Base-by-base conservation (phyloP, 2,888 invertebrate genomes). In the Tetrapedia diversipes region DNA sequence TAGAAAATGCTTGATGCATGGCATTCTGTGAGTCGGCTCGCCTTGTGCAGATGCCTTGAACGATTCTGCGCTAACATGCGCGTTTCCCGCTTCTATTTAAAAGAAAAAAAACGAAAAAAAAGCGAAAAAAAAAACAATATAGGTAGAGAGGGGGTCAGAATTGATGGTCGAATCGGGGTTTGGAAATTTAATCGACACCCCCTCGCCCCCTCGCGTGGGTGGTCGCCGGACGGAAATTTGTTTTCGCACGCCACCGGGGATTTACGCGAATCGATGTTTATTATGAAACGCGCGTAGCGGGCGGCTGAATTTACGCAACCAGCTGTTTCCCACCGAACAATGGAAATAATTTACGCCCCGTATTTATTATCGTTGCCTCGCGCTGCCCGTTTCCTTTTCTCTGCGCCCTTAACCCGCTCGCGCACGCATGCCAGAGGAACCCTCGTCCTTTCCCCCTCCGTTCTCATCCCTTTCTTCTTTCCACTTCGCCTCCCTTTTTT, bases 301-400 rank as follows among this genome's bases (percentile, higher is more conserved):
- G n/a, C 32, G 45, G 39, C 16, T 37, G 47, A 59, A 56, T 77
- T 77, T 45, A 41, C 19, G 57, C 56, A 66, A 49, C 70, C n/a
- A 73, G 77, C 53, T 68, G 66, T 60, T 81, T 47, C 32, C 34
- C 43, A 24, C n/a, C 22, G 37, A 60, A 77, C 70, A 77, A 70
- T 77, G 53, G 60, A 64, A 70, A 67, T 63, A 77, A 73, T 70
- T 70, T 68, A 60, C 32, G 57, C 39, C n/a, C 16, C 24, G 41
- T 53, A 64, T 65, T 53, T 51, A 43, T 51, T 74, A 66, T 74
- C 39, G 14, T 53, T 53, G 8, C 65, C 43, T 29, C 60, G 32
- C 43, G 56, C 27, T 59, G 72, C 43, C 34, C 51, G 45, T 49
- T 78, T 70, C 47, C 51, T 19, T 27, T 54, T n/a, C 32, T 41